phyloP scores from a whole-genome alignment of 2,888 invertebrate species.

The Cataglyphis cursor region DNA sequence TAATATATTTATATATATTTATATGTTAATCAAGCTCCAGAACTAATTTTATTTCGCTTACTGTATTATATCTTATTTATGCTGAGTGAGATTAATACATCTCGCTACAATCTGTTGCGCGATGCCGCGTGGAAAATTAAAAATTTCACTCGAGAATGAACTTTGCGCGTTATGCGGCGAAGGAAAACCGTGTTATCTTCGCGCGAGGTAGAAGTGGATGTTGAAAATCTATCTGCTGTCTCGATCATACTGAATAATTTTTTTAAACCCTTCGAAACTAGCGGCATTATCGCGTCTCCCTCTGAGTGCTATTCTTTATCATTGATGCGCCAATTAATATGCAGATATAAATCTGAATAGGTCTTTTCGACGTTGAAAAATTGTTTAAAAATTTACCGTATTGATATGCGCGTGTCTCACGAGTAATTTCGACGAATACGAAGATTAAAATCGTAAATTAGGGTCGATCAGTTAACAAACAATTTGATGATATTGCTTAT shows the following conservation, averaged over 20 bases:
- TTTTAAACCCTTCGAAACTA: slow-evolving; percentile 73
- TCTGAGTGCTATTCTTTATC: slow-evolving; percentile 51
- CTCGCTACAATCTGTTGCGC: slow-evolving; percentile 70
- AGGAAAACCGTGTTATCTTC: slow-evolving; percentile 61
- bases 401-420: slow-evolving; percentile 70
- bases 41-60: slow-evolving; percentile 77
- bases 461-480: slow-evolving; percentile 57
- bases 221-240: slow-evolving; percentile 60
- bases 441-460: slow-evolving; percentile 44
- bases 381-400: slow-evolving; percentile 67
- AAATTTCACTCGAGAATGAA: slow-evolving; percentile 60
- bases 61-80: slow-evolving; percentile 77
- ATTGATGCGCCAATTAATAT: slow-evolving; percentile 63
- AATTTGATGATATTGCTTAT: slow-evolving; percentile 65
- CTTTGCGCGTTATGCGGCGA: slow-evolving; percentile 63
- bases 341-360: slow-evolving; percentile 47
- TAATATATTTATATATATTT: slow-evolving; percentile 63
- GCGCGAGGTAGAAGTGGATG: slow-evolving; percentile 67
- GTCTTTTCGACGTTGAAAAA: slow-evolving; percentile 26
- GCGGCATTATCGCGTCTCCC: slow-evolving; percentile 37
- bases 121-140: slow-evolving; percentile 66
- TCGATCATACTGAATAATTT: slow-evolving; percentile 64
- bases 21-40: slow-evolving; percentile 80
- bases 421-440: slow-evolving; percentile 60
- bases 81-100: slow-evolving; percentile 71